Base-by-base conservation (phyloP, 2,113 vertebrate genomes). In the Trachemys scripta region DNA sequence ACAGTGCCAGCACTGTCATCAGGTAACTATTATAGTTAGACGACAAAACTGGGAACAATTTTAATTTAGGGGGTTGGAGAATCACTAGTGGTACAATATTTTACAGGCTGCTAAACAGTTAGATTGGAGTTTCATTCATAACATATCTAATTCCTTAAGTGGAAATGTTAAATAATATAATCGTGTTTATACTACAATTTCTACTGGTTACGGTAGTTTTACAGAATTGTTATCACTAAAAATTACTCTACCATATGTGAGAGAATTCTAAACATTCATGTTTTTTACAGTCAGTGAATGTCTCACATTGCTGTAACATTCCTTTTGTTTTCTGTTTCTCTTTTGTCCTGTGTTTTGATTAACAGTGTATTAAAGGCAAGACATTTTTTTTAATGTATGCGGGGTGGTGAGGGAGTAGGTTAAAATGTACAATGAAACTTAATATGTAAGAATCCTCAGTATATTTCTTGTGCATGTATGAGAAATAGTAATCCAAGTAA, bases 1-100 rank as follows among this genome's bases (percentile, higher is more conserved):
- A 97, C 97, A 98, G 99, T 99, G 98, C 98, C 98, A 79, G 98
- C 98, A 96, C 97, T 98, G 76, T 98, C 98, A 91, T 84, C 98
- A 97, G 99, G 99, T 99, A 99, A 97, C 93, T 10, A 25, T 56
- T 90, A 27, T 72, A 92, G 35, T 51, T 53, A 24, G 51, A 80
- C 69, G 24, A 59, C 69, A 53, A 89, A 96, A 69, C 27, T 59
- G 49, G 29, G 8, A 62, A 81, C 92, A 50, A 81, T 92, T 76
- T 85, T 6, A 81, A 29, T 90, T 45, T 59, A 57, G 24, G 82
- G 19, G 2, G 51, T 82, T 93, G 84, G 1, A 22, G 82, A 12
- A 85, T 59, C 49, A 76, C 14, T 6, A 27, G 10, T 0, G 1
- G 38, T 56, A 4, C 80, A 88, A 17, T 2, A 87, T 59, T 35